Conservation (phyloP, 2,113 vertebrate species). For the Herpailurus yagouaroundi region DNA sequence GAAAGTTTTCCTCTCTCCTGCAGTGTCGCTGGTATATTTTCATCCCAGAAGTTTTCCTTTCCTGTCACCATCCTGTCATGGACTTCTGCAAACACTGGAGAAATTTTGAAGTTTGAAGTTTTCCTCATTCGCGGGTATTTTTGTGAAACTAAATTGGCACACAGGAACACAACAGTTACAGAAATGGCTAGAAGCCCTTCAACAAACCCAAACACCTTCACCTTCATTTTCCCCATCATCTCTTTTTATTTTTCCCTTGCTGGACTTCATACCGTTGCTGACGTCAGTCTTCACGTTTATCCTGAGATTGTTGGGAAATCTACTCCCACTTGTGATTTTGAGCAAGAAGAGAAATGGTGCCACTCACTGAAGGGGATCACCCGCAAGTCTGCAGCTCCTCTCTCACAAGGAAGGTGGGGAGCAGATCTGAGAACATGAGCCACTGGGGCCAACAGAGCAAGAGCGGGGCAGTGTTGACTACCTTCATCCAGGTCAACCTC, state of each 20-base stretch:
- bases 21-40: neutral
- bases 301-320: neutral
- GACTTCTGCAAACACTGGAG: neutral
- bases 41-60: neutral
- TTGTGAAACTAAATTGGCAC: neutral
- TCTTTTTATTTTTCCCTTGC: neutral
- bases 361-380: neutral
- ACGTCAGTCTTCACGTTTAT: neutral
- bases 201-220: neutral
- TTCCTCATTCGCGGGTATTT: neutral
- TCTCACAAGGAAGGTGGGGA: neutral
- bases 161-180: neutral
- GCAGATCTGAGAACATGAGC: neutral
- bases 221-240: neutral
- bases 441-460: accelerated
- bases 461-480: neutral
- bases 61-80: neutral
- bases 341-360: neutral
- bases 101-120: neutral
- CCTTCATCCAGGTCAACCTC: neutral
- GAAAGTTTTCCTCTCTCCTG: neutral
- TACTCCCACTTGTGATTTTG: neutral
- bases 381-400: neutral
- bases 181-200: neutral
- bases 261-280: neutral